Percentiles rank a stretch among this genome's conserved stretches.
phyloP scores from a whole-genome alignment of 92 coral and sea anemone genomes.

The Metridium senile region DNA sequence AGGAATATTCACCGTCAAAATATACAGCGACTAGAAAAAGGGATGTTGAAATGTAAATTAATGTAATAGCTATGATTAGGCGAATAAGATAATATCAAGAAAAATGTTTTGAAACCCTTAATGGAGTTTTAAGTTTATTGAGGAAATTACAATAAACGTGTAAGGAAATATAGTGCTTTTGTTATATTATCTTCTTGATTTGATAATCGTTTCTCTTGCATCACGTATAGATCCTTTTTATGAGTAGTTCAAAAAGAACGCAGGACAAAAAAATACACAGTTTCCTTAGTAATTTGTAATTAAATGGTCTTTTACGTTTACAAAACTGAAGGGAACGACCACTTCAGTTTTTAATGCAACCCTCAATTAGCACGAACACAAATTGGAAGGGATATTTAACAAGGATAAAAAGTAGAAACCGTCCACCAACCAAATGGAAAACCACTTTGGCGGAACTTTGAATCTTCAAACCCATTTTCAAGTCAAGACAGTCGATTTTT shows the following conservation, averaged over 20 bases:
- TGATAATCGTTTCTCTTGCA: not conserved
- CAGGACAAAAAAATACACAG: not conserved
- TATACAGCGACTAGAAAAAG: not conserved
- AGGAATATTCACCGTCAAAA: not conserved
- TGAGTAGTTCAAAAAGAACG: not conserved
- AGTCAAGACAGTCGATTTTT: not conserved
- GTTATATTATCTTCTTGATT: not conserved
- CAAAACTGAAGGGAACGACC: not conserved
- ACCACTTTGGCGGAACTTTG: not conserved
- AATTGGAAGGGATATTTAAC: not conserved
- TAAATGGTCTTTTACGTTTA: slow-evolving; percentile 7
- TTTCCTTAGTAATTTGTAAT: not conserved
- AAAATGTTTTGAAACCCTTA: not conserved
- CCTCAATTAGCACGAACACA: not conserved
- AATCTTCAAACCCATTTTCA: not conserved
- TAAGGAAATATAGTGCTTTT: not conserved
- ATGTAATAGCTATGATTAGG: not conserved
- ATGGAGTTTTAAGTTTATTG: not conserved
- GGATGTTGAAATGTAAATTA: not conserved
- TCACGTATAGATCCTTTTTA: not conserved
- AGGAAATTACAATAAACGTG: slow-evolving; percentile 3
- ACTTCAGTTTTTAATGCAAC: not conserved
- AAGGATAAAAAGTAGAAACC: no score
- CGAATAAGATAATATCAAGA: not conserved
- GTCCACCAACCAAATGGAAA: not conserved